Evolutionary conservation across 2,113 vertebrate species (phyloP).

Genomic region (Oenanthe oenanthe): DNA sequence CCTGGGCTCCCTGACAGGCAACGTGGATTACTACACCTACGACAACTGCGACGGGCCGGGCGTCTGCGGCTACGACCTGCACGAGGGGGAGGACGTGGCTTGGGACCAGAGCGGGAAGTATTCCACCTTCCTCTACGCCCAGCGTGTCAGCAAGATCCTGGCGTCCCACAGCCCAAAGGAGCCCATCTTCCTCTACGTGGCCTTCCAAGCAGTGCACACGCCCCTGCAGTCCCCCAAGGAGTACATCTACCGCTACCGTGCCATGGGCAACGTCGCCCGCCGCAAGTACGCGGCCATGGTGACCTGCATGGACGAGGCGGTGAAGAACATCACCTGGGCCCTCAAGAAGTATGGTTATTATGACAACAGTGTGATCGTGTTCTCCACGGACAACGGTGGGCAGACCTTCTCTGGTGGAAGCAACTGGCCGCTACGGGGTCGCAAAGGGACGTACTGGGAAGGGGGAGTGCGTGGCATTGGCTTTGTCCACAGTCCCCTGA

Average conservation of each 20-base stretch:
- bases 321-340: conserved; percentile 92
- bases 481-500: conserved; percentile 94
- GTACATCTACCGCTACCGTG: conserved; percentile 91
- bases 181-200: conserved; percentile 93
- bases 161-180: conserved; percentile 85
- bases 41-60: conserved; percentile 91
- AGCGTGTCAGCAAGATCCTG: conserved; percentile 89
- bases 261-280: conserved; percentile 87
- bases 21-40: conserved; percentile 95
- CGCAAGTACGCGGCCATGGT: conserved; percentile 97
- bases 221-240: conserved; percentile 92
- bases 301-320: conserved; percentile 92
- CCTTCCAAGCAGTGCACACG: conserved; percentile 95
- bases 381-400: conserved; percentile 94
- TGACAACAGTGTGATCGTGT: conserved; percentile 91
- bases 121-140: conserved; percentile 93
- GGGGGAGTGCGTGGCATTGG: conserved; percentile 92
- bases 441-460: conserved; percentile 98
- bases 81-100: conserved; percentile 90
- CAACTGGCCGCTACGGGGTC: conserved; percentile 95
- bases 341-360: conserved; percentile 96
- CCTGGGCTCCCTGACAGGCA: conserved; percentile 94
- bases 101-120: conserved; percentile 92
- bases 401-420: conserved; percentile 94
- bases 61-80: conserved; percentile 91